Evolutionary conservation across 1,140 invertebrate species (phyloP), one percentile per base, ranked within the genome.

Genomic region (Caenorhabditis latens): DNA sequence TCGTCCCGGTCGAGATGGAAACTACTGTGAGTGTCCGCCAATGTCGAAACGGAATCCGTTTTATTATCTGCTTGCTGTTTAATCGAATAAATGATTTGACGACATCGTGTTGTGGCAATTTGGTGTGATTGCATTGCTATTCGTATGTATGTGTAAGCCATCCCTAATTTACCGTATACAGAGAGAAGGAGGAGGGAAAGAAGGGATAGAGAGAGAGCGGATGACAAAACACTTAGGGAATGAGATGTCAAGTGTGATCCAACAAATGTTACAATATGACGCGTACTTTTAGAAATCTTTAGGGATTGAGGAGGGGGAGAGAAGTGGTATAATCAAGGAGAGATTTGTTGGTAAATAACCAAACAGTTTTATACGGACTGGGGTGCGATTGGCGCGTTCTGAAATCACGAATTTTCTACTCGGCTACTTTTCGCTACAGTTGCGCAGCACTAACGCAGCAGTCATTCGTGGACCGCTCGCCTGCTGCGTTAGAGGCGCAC

Each of bases 221-320:
- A 63, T 63, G 61, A 24, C 61, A 79, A 79, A 79, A 79, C 71
- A 79, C 71, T 79, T 79, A 79, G 71, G 71, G n/a, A 79, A 79
- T 79, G 71, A 79, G 71, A 79, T 79, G 71, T 79, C 71, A 79
- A 79, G 71, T 79, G 46, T 42, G 71, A 14, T 50, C 43, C 13
- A 50, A 79, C n/a, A 50, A 13, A 21, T 13, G 42, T 19, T 24
- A 50, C 71, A 79, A 79, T 79, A 79, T 79, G 71, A 79, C 71
- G 71, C 71, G 8, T 13, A 8, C 7, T 79, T 79, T 79, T 79
- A 43, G n/a, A 9, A 19, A 24, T 4, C 11, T 24, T n/a, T 46
- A 13, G 57, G n/a, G 61, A 32, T 16, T 9, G 32, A 14, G 21
- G 61, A 63, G 19, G 19, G 16, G 19, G 40, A 21, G 24, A 4